Base-by-base conservation (phyloP, 2,797 vertebrate genomes). In the Hylomyscus alleni region DNA sequence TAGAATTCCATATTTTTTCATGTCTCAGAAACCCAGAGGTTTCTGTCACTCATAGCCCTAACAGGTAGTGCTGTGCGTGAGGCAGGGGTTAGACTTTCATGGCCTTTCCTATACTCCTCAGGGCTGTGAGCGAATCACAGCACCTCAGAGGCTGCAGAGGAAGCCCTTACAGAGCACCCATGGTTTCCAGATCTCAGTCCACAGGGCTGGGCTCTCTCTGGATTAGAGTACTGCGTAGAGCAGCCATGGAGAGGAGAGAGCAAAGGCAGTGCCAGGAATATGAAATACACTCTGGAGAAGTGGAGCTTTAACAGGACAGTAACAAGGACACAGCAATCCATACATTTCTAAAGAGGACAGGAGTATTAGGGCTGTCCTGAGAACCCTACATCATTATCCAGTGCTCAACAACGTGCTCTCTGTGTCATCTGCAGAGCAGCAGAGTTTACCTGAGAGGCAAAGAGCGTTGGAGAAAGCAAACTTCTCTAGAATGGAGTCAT, bases 381-480 rank as follows among this genome's bases (percentile, higher is more conserved):
- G 24, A 65, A 1, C 24, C 3, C 4, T 1, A n/a, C 52, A 72
- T 54, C 26, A 52, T 60, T 34, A 50, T 15, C 34, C 24, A 65
- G 3, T 26, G 44, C 12, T 76, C 84, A 29, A 75, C 31, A 89
- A 69, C 13, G 14, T 14, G 62, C 1, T 31, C 54, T 85, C 9
- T 9, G 44, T n/a, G 24, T 6, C 2, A 34, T 22, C 2, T 1
- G 47, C 58, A 24, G 15, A 20, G 58, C 26, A 91, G 78, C 96
- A 2, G 91, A 62, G 94, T 99, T 98, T 96, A 99, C 99, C 99
- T 97, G 99, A 99, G 88, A 99, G 98, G 98, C 99, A 99, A 22
- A 99, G 98, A 0, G 99, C 99, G 94, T 99, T 99, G 76, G 99
- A 99, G 98, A 99, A 99, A 7, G 99, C 99, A 98, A 99, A 99